Base-by-base conservation (phyloP, 2,113 vertebrate genomes). In the Periophthalmus modestus region DNA sequence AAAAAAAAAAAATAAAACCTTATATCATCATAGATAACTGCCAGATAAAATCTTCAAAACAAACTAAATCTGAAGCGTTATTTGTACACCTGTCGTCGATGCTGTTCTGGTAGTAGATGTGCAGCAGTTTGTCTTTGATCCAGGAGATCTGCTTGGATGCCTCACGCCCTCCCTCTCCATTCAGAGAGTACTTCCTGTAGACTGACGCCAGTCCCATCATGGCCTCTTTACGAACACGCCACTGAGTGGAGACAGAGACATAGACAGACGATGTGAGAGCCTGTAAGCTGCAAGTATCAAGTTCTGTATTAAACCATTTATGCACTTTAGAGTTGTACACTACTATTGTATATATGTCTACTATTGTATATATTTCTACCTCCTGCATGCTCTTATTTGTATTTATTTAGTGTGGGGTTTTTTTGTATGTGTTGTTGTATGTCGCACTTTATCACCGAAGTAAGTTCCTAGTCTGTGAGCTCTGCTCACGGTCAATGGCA, bases 91-190 rank as follows among this genome's bases (percentile, higher is more conserved):
- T 92, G 87, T 99, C 98, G 79, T 99, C 98, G 66, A 99, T 99
- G 90, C 97, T 99, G 90, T 99, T 99, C 92, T 99, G 98, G 84
- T 99, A 99, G 93, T 99, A 99, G 92, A 99, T 99, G 71, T 99
- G 98, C 5, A 99, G 92, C 72, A 99, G 91, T 83, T 99, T 99
- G 90, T 99, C 97, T 93, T 99, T 99, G 86, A 99, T 97, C 98
- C 98, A 99, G 46, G 96, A 95, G 89, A 99, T 98, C 89, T 99
- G 97, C 78, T 98, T 98, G 66, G 97, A 92, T n/a, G 96, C 95
- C 86, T 99, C 98, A 83, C 98, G 96, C 70, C 98, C 98, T 47
- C 96, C 98, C 85, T 97, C 98, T 52, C 95, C 96, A 66, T 99
- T 97, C 73, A 99, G 93, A 4, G 96, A 94, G 39, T 99, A 99